Evolutionary conservation across 92 coral and sea anemone genomes (phyloP).

Genomic region (Galaxea fascicularis): DNA sequence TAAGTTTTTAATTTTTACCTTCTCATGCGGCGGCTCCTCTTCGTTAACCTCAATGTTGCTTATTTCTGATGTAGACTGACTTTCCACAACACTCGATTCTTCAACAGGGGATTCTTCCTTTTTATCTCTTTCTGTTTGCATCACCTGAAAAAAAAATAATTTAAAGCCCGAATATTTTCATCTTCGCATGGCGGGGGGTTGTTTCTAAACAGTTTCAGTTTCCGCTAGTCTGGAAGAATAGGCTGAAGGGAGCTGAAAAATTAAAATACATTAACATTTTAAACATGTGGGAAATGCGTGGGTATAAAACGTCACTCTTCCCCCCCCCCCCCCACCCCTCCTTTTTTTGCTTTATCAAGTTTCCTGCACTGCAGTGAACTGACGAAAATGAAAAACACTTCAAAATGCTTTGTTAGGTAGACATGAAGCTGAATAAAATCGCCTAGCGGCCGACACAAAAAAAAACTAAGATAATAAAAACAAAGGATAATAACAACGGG

Average conservation of each 20-base stretch:
- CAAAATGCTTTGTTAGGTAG: background rate
- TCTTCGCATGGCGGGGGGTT: slow-evolving; percentile 9
- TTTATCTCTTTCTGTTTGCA: slow-evolving; percentile 2
- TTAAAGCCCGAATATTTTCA: slow-evolving; percentile 21
- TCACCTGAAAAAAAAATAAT: slow-evolving; percentile 23
- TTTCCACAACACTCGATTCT: slow-evolving; percentile 11
- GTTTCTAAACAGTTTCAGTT: background rate
- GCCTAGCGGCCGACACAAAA: background rate
- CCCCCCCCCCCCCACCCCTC: background rate
- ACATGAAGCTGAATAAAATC: background rate
- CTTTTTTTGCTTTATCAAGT: background rate
- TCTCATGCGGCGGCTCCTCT: slow-evolving; percentile 38
- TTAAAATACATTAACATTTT: slow-evolving; percentile 43
- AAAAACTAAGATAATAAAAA: background rate
- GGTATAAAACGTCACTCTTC: background rate
- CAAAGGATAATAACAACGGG: background rate
- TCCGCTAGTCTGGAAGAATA: slow-evolving; percentile 29
- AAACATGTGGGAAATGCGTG: background rate
- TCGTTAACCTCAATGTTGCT: slow-evolving; percentile 40
- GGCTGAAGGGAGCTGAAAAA: slow-evolving; percentile 1
- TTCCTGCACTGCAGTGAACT: background rate
- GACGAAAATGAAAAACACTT: background rate
- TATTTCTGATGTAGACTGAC: background rate
- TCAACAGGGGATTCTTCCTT: slow-evolving; percentile 10
- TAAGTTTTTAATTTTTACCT: slow-evolving; percentile 17